Conservation (phyloP, 2,888 invertebrate genomes). For the Cataglyphis albicans region DNA sequence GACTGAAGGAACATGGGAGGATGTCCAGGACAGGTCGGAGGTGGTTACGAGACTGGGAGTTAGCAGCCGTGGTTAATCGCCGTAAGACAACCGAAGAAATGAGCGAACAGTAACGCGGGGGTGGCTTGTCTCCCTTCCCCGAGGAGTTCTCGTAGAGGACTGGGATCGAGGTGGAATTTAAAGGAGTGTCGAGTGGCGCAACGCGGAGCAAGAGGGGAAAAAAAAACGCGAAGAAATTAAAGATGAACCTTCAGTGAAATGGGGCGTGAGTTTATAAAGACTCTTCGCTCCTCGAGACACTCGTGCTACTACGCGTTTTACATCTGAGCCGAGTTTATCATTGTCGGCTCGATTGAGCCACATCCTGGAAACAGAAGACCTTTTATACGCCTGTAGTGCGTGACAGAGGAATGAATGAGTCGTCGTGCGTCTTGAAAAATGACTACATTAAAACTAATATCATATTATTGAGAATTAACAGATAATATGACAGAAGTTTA, state of each 20-base stretch:
- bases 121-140: conserved; percentile 55
- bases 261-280: conserved; percentile 85
- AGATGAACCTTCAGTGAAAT: conserved; percentile 86
- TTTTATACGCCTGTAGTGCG: conserved; percentile 43
- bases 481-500: neutral
- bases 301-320: conserved; percentile 64
- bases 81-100: conserved; percentile 86
- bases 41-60: conserved; percentile 69
- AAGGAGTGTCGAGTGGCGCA: conserved; percentile 83
- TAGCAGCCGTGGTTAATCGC: conserved; percentile 85
- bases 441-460: neutral
- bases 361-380: conserved; percentile 52
- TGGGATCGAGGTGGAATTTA: conserved; percentile 81
- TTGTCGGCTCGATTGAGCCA: conserved; percentile 61
- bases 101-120: conserved; percentile 83
- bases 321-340: conserved; percentile 53
- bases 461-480: neutral
- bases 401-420: neutral
- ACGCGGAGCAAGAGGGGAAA: conserved; percentile 55
- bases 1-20: conserved; percentile 61
- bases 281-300: conserved; percentile 70
- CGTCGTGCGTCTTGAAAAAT: neutral
- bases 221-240: conserved; percentile 85
- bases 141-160: conserved; percentile 60
- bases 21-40: conserved; percentile 62